Conservation (phyloP, 2,888 invertebrate species). For the Eupithecia centaureata region DNA sequence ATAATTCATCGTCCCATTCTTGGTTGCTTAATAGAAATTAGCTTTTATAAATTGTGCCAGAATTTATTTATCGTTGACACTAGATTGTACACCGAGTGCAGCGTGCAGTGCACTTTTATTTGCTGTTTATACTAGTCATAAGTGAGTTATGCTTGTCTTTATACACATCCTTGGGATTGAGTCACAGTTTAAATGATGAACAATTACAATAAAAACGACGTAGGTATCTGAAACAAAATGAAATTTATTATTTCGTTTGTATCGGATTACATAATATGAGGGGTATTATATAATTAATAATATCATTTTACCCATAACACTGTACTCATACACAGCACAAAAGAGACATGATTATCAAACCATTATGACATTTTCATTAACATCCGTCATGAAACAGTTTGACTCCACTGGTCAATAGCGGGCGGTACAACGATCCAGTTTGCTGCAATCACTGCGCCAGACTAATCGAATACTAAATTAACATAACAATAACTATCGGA, state of each 20-base stretch:
- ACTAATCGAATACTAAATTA: background rate
- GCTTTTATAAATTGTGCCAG: background rate
- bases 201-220: background rate
- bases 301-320: too few relatives aligned
- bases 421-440: background rate
- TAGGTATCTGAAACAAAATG: too few relatives aligned
- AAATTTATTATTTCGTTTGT: too few relatives aligned
- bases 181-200: too few relatives aligned
- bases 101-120: background rate
- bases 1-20: conserved; percentile 9
- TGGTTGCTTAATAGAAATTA: background rate
- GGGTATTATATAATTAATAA: too few relatives aligned
- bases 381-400: background rate
- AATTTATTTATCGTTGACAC: background rate
- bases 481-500: background rate
- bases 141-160: background rate
- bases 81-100: too few relatives aligned
- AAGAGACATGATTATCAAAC: background rate
- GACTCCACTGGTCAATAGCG: background rate
- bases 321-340: background rate
- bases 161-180: too few relatives aligned
- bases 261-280: too few relatives aligned
- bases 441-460: background rate
- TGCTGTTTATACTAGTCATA: background rate
- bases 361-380: background rate